phyloP scores from a whole-genome alignment of 2,888 invertebrate genomes.

The Adelognathus sp. region DNA sequence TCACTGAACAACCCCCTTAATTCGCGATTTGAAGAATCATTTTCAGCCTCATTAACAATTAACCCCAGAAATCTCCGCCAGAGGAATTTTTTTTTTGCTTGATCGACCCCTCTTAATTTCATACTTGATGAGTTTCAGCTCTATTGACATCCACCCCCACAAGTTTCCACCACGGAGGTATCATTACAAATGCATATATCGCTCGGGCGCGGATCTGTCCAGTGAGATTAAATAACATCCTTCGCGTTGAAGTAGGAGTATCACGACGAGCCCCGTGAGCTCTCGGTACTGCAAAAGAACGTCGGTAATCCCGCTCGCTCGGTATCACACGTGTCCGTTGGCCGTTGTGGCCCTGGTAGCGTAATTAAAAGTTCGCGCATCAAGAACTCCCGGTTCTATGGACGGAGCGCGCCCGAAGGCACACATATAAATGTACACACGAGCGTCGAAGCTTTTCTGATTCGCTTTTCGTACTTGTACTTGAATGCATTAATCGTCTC shows the following conservation, averaged over 20 bases:
- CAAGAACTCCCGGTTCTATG: conserved; percentile 62
- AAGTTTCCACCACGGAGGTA: too few species aligned
- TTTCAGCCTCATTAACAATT: too few species aligned
- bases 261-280: conserved; percentile 29
- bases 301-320: conserved; percentile 46
- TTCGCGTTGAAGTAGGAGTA: background rate
- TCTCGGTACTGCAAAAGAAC: conserved; percentile 62
- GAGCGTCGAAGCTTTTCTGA: background rate
- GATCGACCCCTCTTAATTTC: too few species aligned
- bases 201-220: too few species aligned
- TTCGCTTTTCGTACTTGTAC: conserved; percentile 12
- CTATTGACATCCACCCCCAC: too few species aligned
- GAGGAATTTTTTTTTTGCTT: too few species aligned
- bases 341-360: conserved; percentile 38
- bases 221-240: too few species aligned
- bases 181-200: too few species aligned
- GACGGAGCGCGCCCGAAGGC: background rate
- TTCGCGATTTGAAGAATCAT: too few species aligned
- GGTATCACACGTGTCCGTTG: conserved; percentile 29
- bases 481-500: conserved; percentile 1
- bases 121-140: too few species aligned
- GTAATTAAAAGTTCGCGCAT: conserved; percentile 71
- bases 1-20: too few species aligned
- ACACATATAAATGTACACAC: background rate
- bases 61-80: too few species aligned